These are phyloP conservation scores for Serripes groenlandicus DNA, from an alignment of 2,888 invertebrate species.

Conservation along the genomic window DNA sequence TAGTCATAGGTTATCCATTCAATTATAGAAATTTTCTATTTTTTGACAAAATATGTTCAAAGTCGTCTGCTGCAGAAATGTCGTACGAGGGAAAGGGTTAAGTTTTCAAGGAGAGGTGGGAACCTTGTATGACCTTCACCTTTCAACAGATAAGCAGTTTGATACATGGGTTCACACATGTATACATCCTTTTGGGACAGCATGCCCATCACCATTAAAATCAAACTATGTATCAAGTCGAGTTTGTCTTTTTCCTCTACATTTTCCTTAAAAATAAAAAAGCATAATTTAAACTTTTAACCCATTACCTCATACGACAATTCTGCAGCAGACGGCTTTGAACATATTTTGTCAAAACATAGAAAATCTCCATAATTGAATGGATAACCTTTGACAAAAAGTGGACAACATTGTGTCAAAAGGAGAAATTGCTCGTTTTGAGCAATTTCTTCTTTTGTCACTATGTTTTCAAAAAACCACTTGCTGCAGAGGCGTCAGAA, in stretches of 20 bases:
- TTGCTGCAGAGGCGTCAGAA: no score
- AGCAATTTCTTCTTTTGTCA: no score
- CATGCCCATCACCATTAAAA: slow-evolving; percentile 25
- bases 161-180: slow-evolving; percentile 28
- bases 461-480: no score
- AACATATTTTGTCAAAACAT: no score
- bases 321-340: no score
- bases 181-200: slow-evolving; percentile 31
- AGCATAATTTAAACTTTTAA: background rate
- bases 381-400: no score
- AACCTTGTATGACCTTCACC: slow-evolving; percentile 4
- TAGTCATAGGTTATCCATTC: no score
- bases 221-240: slow-evolving; percentile 31
- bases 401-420: no score
- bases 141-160: slow-evolving; percentile 33
- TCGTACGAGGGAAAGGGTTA: background rate
- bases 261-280: slow-evolving; percentile 11
- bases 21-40: no score
- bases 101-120: background rate
- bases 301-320: no score
- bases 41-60: background rate
- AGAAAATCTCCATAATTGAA: no score
- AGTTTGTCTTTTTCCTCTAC: slow-evolving; percentile 5
- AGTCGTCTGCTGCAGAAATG: background rate
- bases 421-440: no score